These are phyloP conservation scores for Talpa occidentalis DNA, from an alignment of 2,113 vertebrate species.

Conservation along the genomic window DNA sequence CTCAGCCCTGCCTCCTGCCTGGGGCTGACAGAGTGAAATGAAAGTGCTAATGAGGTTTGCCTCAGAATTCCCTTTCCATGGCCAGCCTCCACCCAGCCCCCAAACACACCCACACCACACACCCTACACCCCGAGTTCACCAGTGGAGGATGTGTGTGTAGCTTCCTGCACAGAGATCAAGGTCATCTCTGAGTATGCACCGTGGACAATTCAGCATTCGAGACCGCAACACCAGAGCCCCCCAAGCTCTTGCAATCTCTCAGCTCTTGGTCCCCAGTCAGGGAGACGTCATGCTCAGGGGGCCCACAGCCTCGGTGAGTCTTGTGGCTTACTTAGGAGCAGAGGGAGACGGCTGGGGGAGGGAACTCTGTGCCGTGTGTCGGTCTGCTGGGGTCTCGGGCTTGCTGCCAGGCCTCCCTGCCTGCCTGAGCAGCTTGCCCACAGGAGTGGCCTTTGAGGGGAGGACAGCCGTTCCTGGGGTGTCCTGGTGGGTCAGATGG, in stretches of 20 bases:
- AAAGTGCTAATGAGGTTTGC: not conserved
- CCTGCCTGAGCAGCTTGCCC: not conserved
- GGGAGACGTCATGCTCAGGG: not conserved
- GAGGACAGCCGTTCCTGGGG: not conserved
- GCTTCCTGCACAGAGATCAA: not conserved
- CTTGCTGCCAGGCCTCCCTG: not conserved
- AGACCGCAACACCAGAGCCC: not conserved
- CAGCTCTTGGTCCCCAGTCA: not conserved
- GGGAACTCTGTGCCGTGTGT: not conserved
- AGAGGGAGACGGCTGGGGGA: too few relatives aligned
- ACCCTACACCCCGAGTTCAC: not conserved
- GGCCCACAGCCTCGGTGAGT: not conserved
- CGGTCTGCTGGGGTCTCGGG: not conserved
- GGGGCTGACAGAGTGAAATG: not conserved
- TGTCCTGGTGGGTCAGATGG: fast-evolving
- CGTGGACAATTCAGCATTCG: not conserved
- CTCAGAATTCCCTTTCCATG: not conserved
- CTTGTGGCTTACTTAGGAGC: not conserved
- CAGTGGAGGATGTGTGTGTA: not conserved
- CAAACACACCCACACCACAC: not conserved
- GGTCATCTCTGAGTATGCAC: fast-evolving
- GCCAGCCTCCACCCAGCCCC: not conserved
- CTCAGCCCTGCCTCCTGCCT: not conserved
- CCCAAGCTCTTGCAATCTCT: not conserved
- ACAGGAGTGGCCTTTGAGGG: not conserved